phyloP scores from a whole-genome alignment of 2,888 invertebrate genomes.

The Leptopilina myrica region DNA sequence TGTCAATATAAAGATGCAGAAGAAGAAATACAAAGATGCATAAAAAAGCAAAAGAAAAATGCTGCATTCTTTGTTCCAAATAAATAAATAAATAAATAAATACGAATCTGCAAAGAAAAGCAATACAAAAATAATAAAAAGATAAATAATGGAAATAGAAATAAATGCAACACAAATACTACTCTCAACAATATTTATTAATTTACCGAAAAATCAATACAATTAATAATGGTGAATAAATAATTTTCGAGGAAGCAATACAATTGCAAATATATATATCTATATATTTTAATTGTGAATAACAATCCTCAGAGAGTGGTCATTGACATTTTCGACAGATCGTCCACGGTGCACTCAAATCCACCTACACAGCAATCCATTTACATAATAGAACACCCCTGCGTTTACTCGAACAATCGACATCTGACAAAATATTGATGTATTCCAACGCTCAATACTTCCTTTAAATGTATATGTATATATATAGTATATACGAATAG shows the following conservation, averaged over 20 bases:
- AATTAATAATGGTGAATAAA: not conserved
- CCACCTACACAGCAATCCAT: slow-evolving; percentile 20
- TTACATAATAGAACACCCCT: slow-evolving; percentile 32
- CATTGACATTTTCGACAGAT: slow-evolving; percentile 21
- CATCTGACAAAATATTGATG: slow-evolving; percentile 34
- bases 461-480: not conserved
- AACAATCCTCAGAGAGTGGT: slow-evolving; percentile 6
- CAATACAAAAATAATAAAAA: too few species aligned
- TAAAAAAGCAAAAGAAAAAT: too few species aligned
- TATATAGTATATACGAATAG: too few species aligned
- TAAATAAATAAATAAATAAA: too few species aligned
- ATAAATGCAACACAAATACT: too few species aligned
- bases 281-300: slow-evolving; percentile 4
- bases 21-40: too few species aligned
- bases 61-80: too few species aligned
- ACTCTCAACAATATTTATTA: too few species aligned
- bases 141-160: too few species aligned
- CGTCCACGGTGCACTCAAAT: slow-evolving; percentile 25
- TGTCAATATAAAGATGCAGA: too few species aligned
- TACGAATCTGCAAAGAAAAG: too few species aligned
- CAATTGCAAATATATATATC: not conserved
- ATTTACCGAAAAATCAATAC: not conserved
- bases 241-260: not conserved
- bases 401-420: slow-evolving; percentile 1
- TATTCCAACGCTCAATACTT: slow-evolving; percentile 3